Conservation (phyloP, 2,113 vertebrate genomes). For the Greenwoodochromis staneri region DNA sequence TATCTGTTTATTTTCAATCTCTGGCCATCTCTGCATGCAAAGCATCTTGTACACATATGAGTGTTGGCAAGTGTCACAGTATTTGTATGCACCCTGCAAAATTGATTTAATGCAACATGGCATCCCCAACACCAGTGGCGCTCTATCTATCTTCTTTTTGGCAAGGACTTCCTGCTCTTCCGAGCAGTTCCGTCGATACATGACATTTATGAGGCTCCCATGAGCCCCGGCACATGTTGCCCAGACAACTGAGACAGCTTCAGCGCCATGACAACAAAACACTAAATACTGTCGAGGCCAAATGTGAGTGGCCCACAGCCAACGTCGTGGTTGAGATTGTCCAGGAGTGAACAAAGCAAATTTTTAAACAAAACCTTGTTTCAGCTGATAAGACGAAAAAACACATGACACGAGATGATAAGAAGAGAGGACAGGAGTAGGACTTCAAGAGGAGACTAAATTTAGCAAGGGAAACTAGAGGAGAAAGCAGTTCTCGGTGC, state of each 20-base stretch:
- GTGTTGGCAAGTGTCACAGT: conserved; percentile 1
- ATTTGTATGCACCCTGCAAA: neutral
- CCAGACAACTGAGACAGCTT: conserved; percentile 60
- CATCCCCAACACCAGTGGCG: conserved; percentile 58
- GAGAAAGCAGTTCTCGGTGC: conserved; percentile 12
- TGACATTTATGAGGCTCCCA: conserved; percentile 63
- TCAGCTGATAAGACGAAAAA: conserved; percentile 21
- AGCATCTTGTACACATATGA: neutral
- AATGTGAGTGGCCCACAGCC: conserved; percentile 27
- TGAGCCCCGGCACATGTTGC: conserved; percentile 53
- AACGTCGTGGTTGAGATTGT: neutral
- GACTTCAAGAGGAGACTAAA: neutral
- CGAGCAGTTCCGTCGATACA: conserved; percentile 43
- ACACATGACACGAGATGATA: neutral
- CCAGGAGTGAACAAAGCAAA: neutral
- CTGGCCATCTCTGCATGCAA: neutral
- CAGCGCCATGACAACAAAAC: conserved; percentile 62
- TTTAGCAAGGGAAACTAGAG: neutral
- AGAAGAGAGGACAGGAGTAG: neutral
- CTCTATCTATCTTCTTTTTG: conserved; percentile 53
- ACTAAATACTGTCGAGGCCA: conserved; percentile 42
- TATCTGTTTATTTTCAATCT: neutral
- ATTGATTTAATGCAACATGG: conserved; percentile 59
- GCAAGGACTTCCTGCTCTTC: conserved; percentile 54
- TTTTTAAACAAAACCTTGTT: conserved; percentile 25